A percentile compares a stretch with the other conserved stretches of the same genome.
Conservation (phyloP, 2,797 vertebrate species). For the Acrossocheilus wenchowensis region DNA sequence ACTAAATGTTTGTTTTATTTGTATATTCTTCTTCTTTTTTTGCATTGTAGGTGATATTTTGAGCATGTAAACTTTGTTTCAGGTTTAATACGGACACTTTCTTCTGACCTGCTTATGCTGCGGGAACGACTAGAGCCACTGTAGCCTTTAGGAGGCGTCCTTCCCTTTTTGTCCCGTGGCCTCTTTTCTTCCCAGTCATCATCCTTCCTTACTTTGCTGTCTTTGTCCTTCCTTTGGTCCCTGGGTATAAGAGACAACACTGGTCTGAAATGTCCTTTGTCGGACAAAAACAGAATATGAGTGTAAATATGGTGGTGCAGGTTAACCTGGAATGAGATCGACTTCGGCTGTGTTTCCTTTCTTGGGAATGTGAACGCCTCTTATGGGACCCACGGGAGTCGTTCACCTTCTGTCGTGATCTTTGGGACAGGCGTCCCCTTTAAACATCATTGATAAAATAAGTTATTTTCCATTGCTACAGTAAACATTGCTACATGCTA, state of each 20-base stretch:
- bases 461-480: neutral
- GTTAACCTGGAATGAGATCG: slow-evolving; percentile 85
- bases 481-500: neutral
- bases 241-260: slow-evolving; percentile 70
- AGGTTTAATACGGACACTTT: neutral
- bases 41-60: neutral
- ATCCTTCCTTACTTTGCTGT: slow-evolving; percentile 76
- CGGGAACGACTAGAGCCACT: slow-evolving; percentile 79
- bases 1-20: neutral
- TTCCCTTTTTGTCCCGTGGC: slow-evolving; percentile 79
- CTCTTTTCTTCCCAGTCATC: slow-evolving; percentile 74
- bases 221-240: slow-evolving; percentile 81
- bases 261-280: neutral
- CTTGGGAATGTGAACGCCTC: slow-evolving; percentile 86
- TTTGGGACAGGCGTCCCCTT: slow-evolving; percentile 82
- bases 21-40: neutral
- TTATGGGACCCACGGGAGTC: slow-evolving; percentile 84
- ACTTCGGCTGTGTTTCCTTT: slow-evolving; percentile 83
- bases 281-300: neutral
- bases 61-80: neutral
- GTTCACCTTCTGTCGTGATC: slow-evolving; percentile 76
- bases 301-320: neutral
- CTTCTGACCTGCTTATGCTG: slow-evolving; percentile 84
- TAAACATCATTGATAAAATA: neutral
- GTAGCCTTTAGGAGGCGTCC: slow-evolving; percentile 81